phyloP scores from a whole-genome alignment of 2,113 vertebrate genomes.

The Petaurus breviceps region DNA sequence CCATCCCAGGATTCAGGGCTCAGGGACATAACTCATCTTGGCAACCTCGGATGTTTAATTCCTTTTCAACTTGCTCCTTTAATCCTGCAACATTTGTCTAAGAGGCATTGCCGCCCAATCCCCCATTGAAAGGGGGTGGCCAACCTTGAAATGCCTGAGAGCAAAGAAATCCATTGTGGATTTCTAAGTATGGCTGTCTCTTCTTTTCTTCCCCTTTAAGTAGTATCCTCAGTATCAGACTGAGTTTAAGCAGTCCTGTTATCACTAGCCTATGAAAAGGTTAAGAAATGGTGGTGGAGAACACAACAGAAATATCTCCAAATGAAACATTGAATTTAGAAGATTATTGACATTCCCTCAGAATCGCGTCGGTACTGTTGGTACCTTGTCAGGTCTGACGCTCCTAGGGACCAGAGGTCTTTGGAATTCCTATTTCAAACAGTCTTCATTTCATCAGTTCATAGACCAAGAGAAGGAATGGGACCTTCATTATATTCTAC shows the following conservation, averaged over 20 bases:
- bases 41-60: slow-evolving; percentile 31
- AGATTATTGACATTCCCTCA: background rate
- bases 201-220: background rate
- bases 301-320: background rate
- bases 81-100: slow-evolving; percentile 56
- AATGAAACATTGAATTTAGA: background rate
- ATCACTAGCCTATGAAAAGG: background rate
- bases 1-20: slow-evolving; percentile 15
- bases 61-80: slow-evolving; percentile 60
- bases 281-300: background rate
- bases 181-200: slow-evolving; percentile 39
- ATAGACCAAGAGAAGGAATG: background rate
- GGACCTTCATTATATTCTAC: background rate
- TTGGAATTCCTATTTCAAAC: background rate
- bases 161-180: slow-evolving; percentile 65
- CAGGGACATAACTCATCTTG: slow-evolving; percentile 21
- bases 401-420: background rate
- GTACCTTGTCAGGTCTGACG: background rate
- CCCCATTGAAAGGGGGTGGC: slow-evolving; percentile 53
- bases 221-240: slow-evolving; percentile 17
- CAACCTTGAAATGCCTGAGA: slow-evolving; percentile 60
- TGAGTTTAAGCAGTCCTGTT: slow-evolving; percentile 11
- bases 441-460: background rate
- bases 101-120: slow-evolving; percentile 39
- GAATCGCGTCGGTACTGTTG: no score